Evolutionary conservation across 2,888 invertebrate species (phyloP).

Genomic region (Epinotia ramella): DNA sequence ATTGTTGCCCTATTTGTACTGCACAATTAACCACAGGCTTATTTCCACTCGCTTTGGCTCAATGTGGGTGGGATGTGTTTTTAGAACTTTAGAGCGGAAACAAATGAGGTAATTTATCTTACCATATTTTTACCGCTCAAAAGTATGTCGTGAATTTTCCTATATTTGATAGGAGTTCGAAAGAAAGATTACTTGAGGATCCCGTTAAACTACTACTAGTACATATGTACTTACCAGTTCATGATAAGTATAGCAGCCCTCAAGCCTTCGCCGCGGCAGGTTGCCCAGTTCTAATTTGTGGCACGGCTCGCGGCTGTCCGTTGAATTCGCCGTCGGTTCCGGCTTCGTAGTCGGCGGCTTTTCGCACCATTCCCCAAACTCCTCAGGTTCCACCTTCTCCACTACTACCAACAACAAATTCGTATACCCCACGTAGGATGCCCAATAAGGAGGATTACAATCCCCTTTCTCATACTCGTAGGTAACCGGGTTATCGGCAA

Average conservation of each 20-base stretch:
- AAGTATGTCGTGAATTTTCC: too few species aligned
- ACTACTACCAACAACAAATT: slow-evolving; percentile 92
- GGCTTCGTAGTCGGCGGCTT: slow-evolving; percentile 87
- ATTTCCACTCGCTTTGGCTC: too few species aligned
- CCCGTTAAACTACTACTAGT: not conserved
- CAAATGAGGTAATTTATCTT: too few species aligned
- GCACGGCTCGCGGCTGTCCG: slow-evolving; percentile 87
- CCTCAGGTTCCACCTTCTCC: slow-evolving; percentile 70
- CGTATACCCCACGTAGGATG: slow-evolving; percentile 90
- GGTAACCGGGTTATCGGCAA: slow-evolving; percentile 64
- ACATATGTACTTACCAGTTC: slow-evolving; percentile 80
- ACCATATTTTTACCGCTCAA: too few species aligned
- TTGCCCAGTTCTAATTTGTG: slow-evolving; percentile 90
- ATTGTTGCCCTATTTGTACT: too few species aligned
- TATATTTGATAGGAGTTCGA: too few species aligned
- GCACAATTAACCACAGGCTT: too few species aligned
- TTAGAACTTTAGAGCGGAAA: too few species aligned
- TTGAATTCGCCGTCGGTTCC: slow-evolving; percentile 66
- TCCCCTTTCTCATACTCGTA: slow-evolving; percentile 62
- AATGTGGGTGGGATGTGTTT: too few species aligned
- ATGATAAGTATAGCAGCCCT: slow-evolving; percentile 92
- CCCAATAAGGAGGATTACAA: slow-evolving; percentile 85
- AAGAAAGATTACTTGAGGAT: too few species aligned
- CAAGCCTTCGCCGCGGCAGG: slow-evolving; percentile 87
- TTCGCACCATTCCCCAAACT: slow-evolving; percentile 54